A percentile compares a stretch with the other conserved stretches of the same genome.
Evolutionary conservation across 30 jellyfish, hydroid and myxozoan species (phyloP).

Genomic region (Hydractinia symbiolongicarpus): DNA sequence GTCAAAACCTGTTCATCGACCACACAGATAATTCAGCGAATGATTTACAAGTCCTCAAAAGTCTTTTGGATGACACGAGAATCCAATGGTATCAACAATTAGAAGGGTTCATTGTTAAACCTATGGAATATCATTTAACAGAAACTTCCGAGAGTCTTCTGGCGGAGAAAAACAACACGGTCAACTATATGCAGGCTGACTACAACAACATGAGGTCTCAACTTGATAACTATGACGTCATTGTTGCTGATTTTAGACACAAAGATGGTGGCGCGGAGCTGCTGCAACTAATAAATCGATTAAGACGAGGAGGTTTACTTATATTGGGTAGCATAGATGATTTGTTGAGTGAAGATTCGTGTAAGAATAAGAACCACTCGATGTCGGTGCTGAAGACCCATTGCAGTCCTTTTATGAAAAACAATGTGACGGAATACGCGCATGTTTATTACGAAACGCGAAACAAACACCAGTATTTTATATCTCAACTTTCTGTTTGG

Average conservation of each 20-base stretch:
- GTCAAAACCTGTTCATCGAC: conserved; percentile 11
- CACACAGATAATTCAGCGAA: conserved; percentile 29
- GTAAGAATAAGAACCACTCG: not conserved
- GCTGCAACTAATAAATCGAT: conserved; percentile 2
- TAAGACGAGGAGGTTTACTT: conserved; percentile 11
- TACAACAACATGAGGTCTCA: conserved; percentile 16
- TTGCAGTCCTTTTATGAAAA: not conserved
- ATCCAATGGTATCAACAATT: conserved; percentile 26
- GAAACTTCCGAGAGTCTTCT: not conserved
- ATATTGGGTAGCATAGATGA: conserved; percentile 37
- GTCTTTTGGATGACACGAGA: conserved; percentile 7
- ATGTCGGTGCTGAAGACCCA: conserved; percentile 11
- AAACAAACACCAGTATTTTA: conserved; percentile 32
- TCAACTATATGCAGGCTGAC: conserved; percentile 19
- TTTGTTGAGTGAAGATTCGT: not conserved
- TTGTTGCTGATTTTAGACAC: conserved; percentile 31
- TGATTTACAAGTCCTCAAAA: conserved; percentile 21
- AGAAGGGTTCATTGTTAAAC: conserved; percentile 12
- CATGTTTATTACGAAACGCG: conserved; percentile 24
- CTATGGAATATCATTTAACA: conserved; percentile 11
- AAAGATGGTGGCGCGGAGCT: conserved; percentile 17
- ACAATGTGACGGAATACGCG: conserved; percentile 3
- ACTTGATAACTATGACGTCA: conserved; percentile 12
- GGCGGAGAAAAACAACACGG: conserved; percentile 11
- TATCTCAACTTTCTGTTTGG: conserved; percentile 29